Evolutionary conservation across 2,113 vertebrate genomes (phyloP).

Genomic region (Melanerpes formicivorus): DNA sequence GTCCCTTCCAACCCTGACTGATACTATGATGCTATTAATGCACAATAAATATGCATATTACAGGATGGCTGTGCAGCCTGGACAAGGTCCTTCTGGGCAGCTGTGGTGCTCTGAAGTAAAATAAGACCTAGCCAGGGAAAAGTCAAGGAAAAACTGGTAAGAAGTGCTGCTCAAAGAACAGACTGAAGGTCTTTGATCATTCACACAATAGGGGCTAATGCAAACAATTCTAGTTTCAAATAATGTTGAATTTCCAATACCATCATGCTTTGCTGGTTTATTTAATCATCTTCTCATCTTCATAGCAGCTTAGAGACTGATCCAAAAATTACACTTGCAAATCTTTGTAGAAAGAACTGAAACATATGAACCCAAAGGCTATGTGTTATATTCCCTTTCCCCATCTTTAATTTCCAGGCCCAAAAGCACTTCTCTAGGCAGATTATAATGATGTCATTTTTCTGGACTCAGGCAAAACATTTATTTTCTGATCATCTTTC

Average conservation of each 20-base stretch:
- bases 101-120: neutral
- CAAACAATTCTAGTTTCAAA: neutral
- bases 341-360: neutral
- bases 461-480: neutral
- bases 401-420: neutral
- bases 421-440: neutral
- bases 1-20: no score
- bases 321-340: neutral
- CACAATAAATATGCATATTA: neutral
- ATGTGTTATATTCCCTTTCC: accelerated
- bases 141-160: neutral
- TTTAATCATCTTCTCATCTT: neutral
- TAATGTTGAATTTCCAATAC: neutral
- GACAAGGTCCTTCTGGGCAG: neutral
- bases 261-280: neutral
- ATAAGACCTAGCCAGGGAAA: neutral
- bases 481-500: neutral
- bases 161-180: neutral
- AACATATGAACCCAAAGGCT: neutral
- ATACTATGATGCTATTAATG: no score
- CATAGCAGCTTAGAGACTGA: neutral
- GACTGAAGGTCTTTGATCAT: neutral
- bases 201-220: neutral
- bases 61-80: neutral
- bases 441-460: neutral